Conservation (phyloP, 1,140 invertebrate genomes). For the Formica selysi region DNA sequence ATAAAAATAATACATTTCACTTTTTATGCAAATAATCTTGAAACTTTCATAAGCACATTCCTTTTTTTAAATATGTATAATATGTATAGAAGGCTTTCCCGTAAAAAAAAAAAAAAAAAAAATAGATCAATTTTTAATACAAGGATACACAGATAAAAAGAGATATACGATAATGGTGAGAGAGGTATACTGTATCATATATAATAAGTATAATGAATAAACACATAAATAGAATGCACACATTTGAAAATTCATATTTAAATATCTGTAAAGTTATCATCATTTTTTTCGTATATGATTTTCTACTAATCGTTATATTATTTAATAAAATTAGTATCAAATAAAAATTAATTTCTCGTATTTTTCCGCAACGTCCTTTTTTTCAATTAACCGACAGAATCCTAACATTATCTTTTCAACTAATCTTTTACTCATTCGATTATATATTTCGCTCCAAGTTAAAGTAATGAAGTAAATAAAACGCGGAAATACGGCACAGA, state of each 20-base stretch:
- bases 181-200: background rate
- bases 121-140: background rate
- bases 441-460: constrained; percentile 12
- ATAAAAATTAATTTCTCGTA: constrained; percentile 21
- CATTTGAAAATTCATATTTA: constrained; percentile 8
- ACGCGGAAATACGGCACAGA: constrained; percentile 75
- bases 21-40: constrained; percentile 15
- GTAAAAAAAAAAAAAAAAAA: background rate
- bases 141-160: background rate
- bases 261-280: constrained; percentile 24
- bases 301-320: constrained; percentile 18
- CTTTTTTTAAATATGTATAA: background rate
- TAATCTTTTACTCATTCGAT: constrained; percentile 8
- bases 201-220: constrained; percentile 11
- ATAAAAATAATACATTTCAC: constrained; percentile 30
- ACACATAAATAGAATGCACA: background rate
- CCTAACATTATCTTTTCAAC: constrained; percentile 31
- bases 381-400: constrained; percentile 17
- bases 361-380: constrained; percentile 3
- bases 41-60: constrained; percentile 16
- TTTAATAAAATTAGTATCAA: constrained; percentile 31
- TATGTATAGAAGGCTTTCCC: background rate
- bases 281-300: constrained; percentile 13
- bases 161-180: constrained; percentile 6
- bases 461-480: constrained; percentile 71